Base-by-base conservation (phyloP, 2,113 vertebrate species). In the Lutjanus erythropterus region DNA sequence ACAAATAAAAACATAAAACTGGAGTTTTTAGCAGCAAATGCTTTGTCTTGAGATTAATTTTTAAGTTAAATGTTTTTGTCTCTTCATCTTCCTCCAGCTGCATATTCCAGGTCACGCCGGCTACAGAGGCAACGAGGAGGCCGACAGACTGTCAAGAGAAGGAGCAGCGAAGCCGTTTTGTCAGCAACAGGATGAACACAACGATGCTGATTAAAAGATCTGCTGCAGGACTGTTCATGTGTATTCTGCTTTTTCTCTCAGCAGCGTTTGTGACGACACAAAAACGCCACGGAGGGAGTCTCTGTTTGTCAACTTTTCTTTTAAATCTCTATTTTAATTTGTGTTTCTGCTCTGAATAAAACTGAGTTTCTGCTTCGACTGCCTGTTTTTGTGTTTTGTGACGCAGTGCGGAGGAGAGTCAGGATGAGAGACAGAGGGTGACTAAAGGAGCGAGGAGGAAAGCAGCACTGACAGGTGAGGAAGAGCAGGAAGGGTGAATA, bases 101-200 rank as follows among this genome's bases (percentile, higher is more conserved):
- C 97, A 99, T 4, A 58, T 99, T 68, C 97, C 97, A 0, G 98
- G 98, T 49, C 98, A 99, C 19, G 94, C 97, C 5, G 98, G 98
- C 0, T 97, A 96, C 85, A 53, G 0, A 52, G 98, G 98, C 80
- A 99, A 99, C 2, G 98, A 99, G 89, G 96, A 96, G 87, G 98
- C 98, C 0, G 98, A 99, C 88, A 91, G 95, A 21, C 91, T 99
- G 44, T 98, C 98, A 7, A 95, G 95, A 86, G 95, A 97, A 87
- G 98, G 98, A 66, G 97, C 98, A 0, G 73, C 46, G 46, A 96
- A 93, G 84, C 41, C 71, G n/a, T 15, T 6, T 21, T 0, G 15
- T 19, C 7, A n/a, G 3, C 7, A 69, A 21, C 4, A 5, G 2
- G 4, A 37, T 4, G 41, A 59, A 1, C 1, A 0, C 2, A 55